Base-by-base conservation (phyloP, 2,113 vertebrate species). In the Brachypodius melanocephalos region DNA sequence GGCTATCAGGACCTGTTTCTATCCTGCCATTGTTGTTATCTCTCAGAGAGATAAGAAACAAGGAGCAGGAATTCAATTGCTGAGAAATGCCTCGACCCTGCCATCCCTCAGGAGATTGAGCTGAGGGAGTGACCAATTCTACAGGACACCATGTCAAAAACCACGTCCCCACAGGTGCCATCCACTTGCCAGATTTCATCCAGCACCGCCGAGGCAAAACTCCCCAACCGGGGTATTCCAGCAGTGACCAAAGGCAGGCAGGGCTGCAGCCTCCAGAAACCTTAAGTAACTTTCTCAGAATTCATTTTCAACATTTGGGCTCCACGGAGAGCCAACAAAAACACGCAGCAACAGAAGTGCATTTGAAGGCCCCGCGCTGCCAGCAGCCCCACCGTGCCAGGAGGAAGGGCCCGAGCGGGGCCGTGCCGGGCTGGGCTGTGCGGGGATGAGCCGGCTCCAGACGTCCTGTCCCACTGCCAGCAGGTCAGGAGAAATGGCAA, bases 211-310 rank as follows among this genome's bases (percentile, higher is more conserved):
- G 12, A 29, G 28, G 68, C 61, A n/a, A 54, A 71, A 12, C 83
- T 66, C 85, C 67, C 36, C 1, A 19, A 21, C 13, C 55, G 11
- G 63, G 57, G 17, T 40, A 54, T 77, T 18, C 38, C 63, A 46
- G 42, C 54, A 93, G 87, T 14, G 24, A 82, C 90, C 82, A 42
- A 65, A 85, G 38, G 73, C 55, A 40, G 80, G 89, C 76, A 82
- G 89, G 57, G 59, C 74, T 57, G 75, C 51, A 67, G 93, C 71
- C 87, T 89, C 90, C 87, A 71, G 68, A 83, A 94, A 93, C 87
- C 79, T 92, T 91, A 92, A 95, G 97, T 91, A 97, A 89, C 66
- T 85, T 88, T 95, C 91, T 96, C 80, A 80, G 93, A 96, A 95
- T 81, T 94, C 66, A 83, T 71, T 93, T 81, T 90, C 61, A 91